phyloP scores from a whole-genome alignment of 2,888 invertebrate genomes.

The Sarcophaga carnaria region DNA sequence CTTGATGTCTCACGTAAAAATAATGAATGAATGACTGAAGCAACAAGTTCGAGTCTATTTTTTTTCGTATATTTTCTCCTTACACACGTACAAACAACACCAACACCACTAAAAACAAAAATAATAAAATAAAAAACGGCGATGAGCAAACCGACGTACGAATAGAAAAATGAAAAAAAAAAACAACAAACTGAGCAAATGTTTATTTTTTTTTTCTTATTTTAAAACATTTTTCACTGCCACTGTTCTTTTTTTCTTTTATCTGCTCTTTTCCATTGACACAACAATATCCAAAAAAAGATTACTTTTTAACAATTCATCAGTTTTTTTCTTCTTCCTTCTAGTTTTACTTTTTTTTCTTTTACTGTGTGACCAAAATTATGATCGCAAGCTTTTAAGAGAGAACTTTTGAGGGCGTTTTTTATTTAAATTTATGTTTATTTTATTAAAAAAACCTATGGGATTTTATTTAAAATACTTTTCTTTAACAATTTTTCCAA shows the following conservation, averaged over 20 bases:
- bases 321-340: background rate
- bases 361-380: no score
- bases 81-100: conserved; percentile 18
- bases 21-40: conserved; percentile 49
- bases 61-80: conserved; percentile 26
- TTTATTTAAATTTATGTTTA: background rate
- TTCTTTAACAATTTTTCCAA: background rate
- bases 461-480: background rate
- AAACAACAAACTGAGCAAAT: background rate
- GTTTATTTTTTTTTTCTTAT: conserved; percentile 18
- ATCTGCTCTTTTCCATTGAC: conserved; percentile 19
- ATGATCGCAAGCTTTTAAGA: background rate
- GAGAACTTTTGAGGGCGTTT: conserved; percentile 10
- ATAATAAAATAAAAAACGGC: background rate
- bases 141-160: conserved; percentile 22
- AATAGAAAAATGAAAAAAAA: conserved; percentile 8
- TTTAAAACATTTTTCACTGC: conserved; percentile 18
- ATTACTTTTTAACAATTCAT: background rate
- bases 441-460: no score
- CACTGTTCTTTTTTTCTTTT: conserved; percentile 4
- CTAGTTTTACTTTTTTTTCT: background rate
- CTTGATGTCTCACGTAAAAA: conserved; percentile 45
- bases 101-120: background rate
- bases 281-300: conserved; percentile 1
- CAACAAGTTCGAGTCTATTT: conserved; percentile 61